phyloP scores from a whole-genome alignment of 1,140 invertebrate genomes.

The Holcopasites calliopsidis region DNA sequence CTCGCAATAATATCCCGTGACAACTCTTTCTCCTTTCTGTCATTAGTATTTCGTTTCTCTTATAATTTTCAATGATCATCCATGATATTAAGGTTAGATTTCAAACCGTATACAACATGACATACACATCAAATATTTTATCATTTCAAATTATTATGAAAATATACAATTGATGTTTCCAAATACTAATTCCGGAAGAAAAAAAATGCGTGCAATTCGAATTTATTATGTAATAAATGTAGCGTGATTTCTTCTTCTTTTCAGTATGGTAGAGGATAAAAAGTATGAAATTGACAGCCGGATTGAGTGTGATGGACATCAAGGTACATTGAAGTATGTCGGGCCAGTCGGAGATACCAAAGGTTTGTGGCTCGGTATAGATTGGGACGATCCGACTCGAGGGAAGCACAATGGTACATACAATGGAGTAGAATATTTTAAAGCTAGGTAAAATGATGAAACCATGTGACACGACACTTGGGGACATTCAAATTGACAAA shows the following conservation, averaged over 20 bases:
- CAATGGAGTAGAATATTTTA: constrained; percentile 90
- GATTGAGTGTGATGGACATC: constrained; percentile 80
- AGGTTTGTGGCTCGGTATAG: constrained; percentile 92
- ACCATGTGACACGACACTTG: not conserved
- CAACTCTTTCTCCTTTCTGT: not conserved
- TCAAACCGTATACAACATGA: constrained; percentile 27
- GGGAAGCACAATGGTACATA: constrained; percentile 95
- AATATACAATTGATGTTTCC: not conserved
- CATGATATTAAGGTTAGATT: constrained; percentile 57
- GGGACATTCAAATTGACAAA: not conserved
- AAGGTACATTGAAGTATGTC: constrained; percentile 82
- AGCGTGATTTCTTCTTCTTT: constrained; percentile 43
- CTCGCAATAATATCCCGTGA: not conserved
- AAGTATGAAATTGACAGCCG: constrained; percentile 79
- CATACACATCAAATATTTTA: constrained; percentile 23
- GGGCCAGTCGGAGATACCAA: constrained; percentile 81
- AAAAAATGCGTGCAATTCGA: not conserved
- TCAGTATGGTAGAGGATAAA: constrained; percentile 75
- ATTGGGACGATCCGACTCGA: constrained; percentile 93
- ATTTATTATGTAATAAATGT: not conserved
- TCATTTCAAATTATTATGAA: constrained; percentile 5
- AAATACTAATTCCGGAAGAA: not conserved
- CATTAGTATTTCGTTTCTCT: constrained; percentile 16
- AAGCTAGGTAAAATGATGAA: constrained; percentile 82
- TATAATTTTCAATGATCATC: constrained; percentile 48